These are phyloP conservation scores for Oncopeltus fasciatus DNA, from an alignment of 1,140 invertebrate genomes.

Conservation along the genomic window DNA sequence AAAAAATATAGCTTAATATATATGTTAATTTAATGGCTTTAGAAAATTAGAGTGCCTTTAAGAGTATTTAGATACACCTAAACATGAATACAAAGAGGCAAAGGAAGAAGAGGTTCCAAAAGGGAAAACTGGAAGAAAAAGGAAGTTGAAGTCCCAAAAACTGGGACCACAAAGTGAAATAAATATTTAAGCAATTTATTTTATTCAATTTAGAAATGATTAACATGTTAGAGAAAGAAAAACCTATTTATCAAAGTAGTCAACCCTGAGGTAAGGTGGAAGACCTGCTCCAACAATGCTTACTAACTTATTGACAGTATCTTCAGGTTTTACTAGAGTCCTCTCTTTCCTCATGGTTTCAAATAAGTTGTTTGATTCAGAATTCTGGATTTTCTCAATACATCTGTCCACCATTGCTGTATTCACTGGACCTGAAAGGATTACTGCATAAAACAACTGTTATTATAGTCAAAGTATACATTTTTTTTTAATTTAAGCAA, in stretches of 20 bases:
- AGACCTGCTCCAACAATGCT: slow-evolving; percentile 52
- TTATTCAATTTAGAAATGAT: too few relatives aligned
- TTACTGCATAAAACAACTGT: background rate
- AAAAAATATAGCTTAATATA: too few relatives aligned
- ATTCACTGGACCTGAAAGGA: slow-evolving; percentile 47
- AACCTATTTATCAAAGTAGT: slow-evolving; percentile 79
- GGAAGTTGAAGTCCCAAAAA: too few relatives aligned
- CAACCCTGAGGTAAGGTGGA: slow-evolving; percentile 69
- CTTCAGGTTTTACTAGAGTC: slow-evolving; percentile 54
- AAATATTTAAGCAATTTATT: too few relatives aligned
- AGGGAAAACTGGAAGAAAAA: too few relatives aligned
- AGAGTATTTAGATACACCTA: too few relatives aligned
- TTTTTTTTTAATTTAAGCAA: background rate
- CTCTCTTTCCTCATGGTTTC: slow-evolving; percentile 38
- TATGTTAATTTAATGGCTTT: too few relatives aligned
- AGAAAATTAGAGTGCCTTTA: too few relatives aligned
- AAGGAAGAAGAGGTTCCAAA: too few relatives aligned
- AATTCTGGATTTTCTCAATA: slow-evolving; percentile 40
- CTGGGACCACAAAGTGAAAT: too few relatives aligned
- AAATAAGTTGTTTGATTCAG: slow-evolving; percentile 44
- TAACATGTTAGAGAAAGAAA: too few relatives aligned
- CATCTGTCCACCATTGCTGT: slow-evolving; percentile 75
- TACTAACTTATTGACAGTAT: slow-evolving; percentile 61
- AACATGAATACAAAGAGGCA: too few relatives aligned
- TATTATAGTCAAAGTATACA: background rate